A percentile compares a stretch with the other conserved stretches of the same genome.
These are phyloP conservation scores for Ceratotherium simum DNA, from an alignment of 2,113 vertebrate species.

Conservation along the genomic window DNA sequence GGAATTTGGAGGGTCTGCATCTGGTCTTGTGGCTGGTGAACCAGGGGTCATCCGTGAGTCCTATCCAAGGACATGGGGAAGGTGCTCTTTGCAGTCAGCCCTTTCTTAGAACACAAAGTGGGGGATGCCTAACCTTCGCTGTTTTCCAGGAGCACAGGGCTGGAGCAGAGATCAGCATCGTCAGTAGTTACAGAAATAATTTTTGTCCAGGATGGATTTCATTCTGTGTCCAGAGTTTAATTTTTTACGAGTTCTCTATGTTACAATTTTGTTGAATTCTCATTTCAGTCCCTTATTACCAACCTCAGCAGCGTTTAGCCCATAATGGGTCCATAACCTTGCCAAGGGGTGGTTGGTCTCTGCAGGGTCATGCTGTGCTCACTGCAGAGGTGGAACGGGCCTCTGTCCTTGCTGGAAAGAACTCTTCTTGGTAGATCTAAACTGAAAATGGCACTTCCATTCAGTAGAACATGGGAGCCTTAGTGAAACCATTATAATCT, in stretches of 20 bases:
- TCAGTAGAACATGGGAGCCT: background rate
- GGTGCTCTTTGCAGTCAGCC: background rate
- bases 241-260: no score
- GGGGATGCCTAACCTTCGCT: accelerated
- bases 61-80: accelerated
- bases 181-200: background rate
- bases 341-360: background rate
- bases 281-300: no score
- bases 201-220: background rate
- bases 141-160: background rate
- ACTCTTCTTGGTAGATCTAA: no score
- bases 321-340: accelerated
- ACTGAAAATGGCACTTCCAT: background rate
- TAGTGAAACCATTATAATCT: accelerated
- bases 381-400: accelerated
- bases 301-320: accelerated
- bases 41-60: background rate
- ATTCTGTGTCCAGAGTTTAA: background rate
- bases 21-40: accelerated
- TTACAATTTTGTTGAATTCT: accelerated
- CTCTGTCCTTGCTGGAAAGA: background rate
- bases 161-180: accelerated
- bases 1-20: accelerated
- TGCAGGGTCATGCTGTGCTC: accelerated
- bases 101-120: background rate